A percentile compares a stretch with the other conserved stretches of the same genome.
These are phyloP conservation scores for Lipophrys pholis DNA, from an alignment of 2,113 vertebrate species.

Conservation along the genomic window DNA sequence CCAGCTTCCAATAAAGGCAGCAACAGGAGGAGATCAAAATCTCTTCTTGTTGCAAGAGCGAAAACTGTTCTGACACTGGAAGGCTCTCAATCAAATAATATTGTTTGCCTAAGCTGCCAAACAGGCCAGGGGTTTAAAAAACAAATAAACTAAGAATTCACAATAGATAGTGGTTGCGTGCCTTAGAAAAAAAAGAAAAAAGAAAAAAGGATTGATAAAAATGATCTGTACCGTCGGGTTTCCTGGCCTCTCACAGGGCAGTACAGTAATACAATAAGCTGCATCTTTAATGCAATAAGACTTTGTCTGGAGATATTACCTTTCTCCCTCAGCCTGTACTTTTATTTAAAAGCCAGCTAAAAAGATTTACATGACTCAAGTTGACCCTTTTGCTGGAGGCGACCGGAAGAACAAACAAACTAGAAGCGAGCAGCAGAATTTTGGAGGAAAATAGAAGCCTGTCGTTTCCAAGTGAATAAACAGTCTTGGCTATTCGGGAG, in stretches of 20 bases:
- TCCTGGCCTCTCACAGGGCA: neutral
- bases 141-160: neutral
- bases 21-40: too few relatives aligned
- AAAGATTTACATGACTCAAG: constrained; percentile 63
- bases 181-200: constrained; percentile 22
- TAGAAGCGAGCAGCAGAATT: constrained; percentile 17
- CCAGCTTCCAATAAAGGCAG: too few relatives aligned
- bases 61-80: too few relatives aligned
- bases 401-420: constrained; percentile 61
- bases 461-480: constrained; percentile 39
- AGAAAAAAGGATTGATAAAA: constrained; percentile 30
- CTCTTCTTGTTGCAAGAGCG: too few relatives aligned
- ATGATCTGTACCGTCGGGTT: constrained; percentile 3
- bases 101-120: too few relatives aligned
- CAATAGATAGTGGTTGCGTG: neutral
- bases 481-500: constrained; percentile 32
- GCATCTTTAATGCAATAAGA: constrained; percentile 61
- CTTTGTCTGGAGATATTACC: constrained; percentile 21
- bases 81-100: too few relatives aligned
- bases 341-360: constrained; percentile 49
- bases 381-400: constrained; percentile 53
- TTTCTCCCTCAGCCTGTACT: constrained; percentile 20
- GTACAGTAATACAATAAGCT: constrained; percentile 57
- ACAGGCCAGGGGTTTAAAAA: too few relatives aligned
- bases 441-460: constrained; percentile 17